Evolutionary conservation across 2,113 vertebrate species (phyloP).

Genomic region (Syrrhaptes paradoxus): DNA sequence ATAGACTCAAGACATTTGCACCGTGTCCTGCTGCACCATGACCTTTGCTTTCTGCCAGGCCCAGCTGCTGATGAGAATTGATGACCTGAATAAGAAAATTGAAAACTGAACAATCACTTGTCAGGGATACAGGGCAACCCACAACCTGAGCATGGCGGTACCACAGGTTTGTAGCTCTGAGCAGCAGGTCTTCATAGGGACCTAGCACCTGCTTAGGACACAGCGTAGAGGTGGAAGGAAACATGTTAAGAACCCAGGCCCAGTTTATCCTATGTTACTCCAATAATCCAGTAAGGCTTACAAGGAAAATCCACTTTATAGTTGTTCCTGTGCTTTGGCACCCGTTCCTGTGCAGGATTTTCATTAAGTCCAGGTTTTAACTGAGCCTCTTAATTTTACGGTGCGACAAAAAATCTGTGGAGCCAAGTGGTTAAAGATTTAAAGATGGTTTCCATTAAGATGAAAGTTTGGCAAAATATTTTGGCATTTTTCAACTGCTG

Average conservation of each 20-base stretch:
- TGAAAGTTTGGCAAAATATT: not conserved
- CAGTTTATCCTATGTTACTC: rapidly evolving
- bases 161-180: not conserved
- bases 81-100: rapidly evolving
- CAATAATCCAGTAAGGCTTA: not conserved
- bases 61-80: not conserved
- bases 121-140: too few relatives aligned
- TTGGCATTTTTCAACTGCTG: not conserved
- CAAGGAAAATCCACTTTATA: not conserved
- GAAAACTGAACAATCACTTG: not conserved
- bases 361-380: not conserved
- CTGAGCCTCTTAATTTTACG: not conserved
- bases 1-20: not conserved
- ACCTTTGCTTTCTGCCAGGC: not conserved
- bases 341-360: not conserved
- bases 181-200: rapidly evolving
- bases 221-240: rapidly evolving
- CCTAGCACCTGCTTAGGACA: not conserved
- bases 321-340: not conserved
- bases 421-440: not conserved
- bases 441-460: not conserved
- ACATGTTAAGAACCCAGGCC: not conserved
- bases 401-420: too few relatives aligned
- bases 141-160: rapidly evolving
- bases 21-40: rapidly evolving